Evolutionary conservation across 2,888 invertebrate species (phyloP).

Genomic region (Scaptomyza flava): DNA sequence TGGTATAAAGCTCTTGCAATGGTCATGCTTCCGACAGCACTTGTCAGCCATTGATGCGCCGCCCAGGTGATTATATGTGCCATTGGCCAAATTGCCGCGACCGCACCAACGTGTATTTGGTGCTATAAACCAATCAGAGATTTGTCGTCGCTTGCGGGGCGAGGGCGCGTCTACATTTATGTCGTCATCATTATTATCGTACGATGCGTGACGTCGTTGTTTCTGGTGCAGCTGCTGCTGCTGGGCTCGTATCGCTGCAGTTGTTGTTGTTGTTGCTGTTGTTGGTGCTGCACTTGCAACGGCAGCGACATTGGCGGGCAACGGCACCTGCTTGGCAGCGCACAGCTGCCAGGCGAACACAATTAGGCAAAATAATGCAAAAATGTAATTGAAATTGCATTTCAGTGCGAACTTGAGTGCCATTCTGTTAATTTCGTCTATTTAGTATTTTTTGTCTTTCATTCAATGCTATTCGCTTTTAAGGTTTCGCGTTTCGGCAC

Average conservation of each 20-base stretch:
- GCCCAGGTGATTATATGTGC: slow-evolving; percentile 92
- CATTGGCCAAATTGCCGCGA: slow-evolving; percentile 90
- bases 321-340: slow-evolving; percentile 46
- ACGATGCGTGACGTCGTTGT: slow-evolving; percentile 66
- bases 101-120: slow-evolving; percentile 98
- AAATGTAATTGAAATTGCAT: slow-evolving; percentile 27
- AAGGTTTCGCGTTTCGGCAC: slow-evolving; percentile 46
- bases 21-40: slow-evolving; percentile 95
- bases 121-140: slow-evolving; percentile 89
- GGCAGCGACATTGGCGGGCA: slow-evolving; percentile 58
- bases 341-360: slow-evolving; percentile 48
- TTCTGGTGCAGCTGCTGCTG: slow-evolving; percentile 9
- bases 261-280: slow-evolving; percentile 26
- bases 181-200: slow-evolving; percentile 65
- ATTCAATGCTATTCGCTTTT: slow-evolving; percentile 39
- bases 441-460: slow-evolving; percentile 13
- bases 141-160: slow-evolving; percentile 69
- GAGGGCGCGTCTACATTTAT: slow-evolving; percentile 23
- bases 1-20: slow-evolving; percentile 93
- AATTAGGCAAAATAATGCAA: slow-evolving; percentile 39
- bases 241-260: slow-evolving; percentile 24
- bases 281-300: slow-evolving; percentile 44
- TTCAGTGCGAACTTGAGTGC: slow-evolving; percentile 17
- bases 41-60: slow-evolving; percentile 93
- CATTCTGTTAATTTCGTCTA: slow-evolving; percentile 30